A percentile compares a stretch with the other conserved stretches of the same genome.
Evolutionary conservation across 2,113 vertebrate species (phyloP).

Genomic region (Gambusia holbrooki): DNA sequence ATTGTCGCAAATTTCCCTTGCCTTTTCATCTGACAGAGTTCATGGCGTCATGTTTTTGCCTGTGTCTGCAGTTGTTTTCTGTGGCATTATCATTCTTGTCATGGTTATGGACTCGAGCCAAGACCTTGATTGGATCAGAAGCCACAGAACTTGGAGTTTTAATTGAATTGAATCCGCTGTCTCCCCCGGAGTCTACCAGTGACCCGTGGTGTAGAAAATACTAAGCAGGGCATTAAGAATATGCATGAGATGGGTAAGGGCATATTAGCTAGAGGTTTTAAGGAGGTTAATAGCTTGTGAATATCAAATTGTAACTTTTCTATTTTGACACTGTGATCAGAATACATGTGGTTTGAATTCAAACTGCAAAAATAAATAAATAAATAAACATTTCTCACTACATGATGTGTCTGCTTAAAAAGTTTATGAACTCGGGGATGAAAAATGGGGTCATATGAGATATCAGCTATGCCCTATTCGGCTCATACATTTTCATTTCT

Average conservation of each 20-base stretch:
- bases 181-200: constrained; percentile 44
- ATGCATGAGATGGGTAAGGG: constrained; percentile 41
- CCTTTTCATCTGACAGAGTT: neutral
- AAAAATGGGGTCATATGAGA: constrained; percentile 15
- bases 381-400: constrained; percentile 16
- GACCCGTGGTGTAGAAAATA: constrained; percentile 45
- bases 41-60: constrained; percentile 30
- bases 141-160: constrained; percentile 63
- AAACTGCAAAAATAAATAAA: neutral
- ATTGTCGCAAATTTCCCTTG: constrained; percentile 29
- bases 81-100: constrained; percentile 62
- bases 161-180: constrained; percentile 66
- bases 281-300: constrained; percentile 42
- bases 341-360: constrained; percentile 4
- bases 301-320: constrained; percentile 24
- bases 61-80: constrained; percentile 31
- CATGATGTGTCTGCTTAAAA: neutral
- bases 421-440: constrained; percentile 9
- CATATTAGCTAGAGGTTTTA: constrained; percentile 41
- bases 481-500: constrained; percentile 13
- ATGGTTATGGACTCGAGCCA: constrained; percentile 54
- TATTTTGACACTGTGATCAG: constrained; percentile 5
- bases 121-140: constrained; percentile 65
- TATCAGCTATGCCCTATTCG: neutral
- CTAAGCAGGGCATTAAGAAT: constrained; percentile 54